phyloP scores from a whole-genome alignment of 1,140 invertebrate genomes.

The Monochamus saltuarius region DNA sequence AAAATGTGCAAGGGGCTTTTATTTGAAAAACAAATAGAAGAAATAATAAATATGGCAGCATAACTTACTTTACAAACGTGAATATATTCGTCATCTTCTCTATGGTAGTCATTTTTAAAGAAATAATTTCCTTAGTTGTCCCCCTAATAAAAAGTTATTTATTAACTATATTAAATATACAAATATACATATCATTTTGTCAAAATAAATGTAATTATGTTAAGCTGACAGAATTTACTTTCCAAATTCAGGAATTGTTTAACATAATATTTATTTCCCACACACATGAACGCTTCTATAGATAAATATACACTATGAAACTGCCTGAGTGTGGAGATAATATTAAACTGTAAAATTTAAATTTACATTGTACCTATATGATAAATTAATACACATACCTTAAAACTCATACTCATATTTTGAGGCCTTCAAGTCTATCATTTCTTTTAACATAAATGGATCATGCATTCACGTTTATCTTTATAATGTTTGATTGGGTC shows the following conservation, averaged over 20 bases:
- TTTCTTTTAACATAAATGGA: too few relatives aligned
- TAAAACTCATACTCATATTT: too few relatives aligned
- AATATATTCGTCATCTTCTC: not conserved
- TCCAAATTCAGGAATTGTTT: not conserved
- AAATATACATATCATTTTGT: not conserved
- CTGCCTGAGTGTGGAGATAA: conserved; percentile 25
- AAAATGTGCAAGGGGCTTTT: too few relatives aligned
- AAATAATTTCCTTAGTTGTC: not conserved
- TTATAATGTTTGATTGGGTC: too few relatives aligned
- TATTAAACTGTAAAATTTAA: too few relatives aligned
- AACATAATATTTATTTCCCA: conserved; percentile 13
- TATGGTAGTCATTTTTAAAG: not conserved
- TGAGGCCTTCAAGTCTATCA: too few relatives aligned
- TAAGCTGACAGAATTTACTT: not conserved
- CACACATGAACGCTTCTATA: conserved; percentile 26
- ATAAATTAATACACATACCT: too few relatives aligned
- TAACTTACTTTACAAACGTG: too few relatives aligned
- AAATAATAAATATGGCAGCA: too few relatives aligned
- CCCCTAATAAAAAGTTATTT: not conserved
- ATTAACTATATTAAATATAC: not conserved
- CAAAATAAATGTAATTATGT: conserved; percentile 6
- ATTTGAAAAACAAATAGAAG: too few relatives aligned
- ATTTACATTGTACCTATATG: too few relatives aligned
- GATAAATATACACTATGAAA: conserved; percentile 17
- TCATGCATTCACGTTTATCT: too few relatives aligned